Evolutionary conservation across 2,888 invertebrate genomes (phyloP), one percentile per base, ranked within the genome.

Genomic region (Belgica antarctica): DNA sequence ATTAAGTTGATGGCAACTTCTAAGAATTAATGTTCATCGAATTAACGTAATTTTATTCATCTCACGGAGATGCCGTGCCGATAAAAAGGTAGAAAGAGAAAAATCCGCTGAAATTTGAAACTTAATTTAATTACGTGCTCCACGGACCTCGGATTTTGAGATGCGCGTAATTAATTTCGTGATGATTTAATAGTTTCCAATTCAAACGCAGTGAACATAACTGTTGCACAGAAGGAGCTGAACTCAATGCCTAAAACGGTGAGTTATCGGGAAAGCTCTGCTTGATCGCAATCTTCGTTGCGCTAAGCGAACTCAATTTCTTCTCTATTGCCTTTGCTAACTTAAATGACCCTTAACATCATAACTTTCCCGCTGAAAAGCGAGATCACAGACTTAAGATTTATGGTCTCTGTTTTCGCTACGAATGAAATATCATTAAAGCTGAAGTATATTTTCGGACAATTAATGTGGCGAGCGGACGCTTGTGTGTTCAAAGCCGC

Each of bases 261-360:
- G 65, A 65, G 27, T 65, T 65, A 65, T 65, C 25, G 57, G 59
- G 59, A 59, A 59, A 41, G 41, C 41, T 41, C 15, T 41, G n/a
- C 41, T 41, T 19, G 34, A 68, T 68, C 28, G 34, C 31, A 31
- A 68, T 68, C 52, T 10, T 25, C 19, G 8, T 10, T 10, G 31
- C 22, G 34, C 57, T 68, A 57, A 68, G 57, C 57, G 7, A 68
- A 57, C 34, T 68, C 47, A 66, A 66, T 66, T 66, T 66, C 52
- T 57, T 12, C 57, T 68, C 15, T n/a, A n/a, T n/a, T n/a, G n/a
- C 25, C 34, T 31, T 34, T 41, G 8, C 57, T 27, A 34, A 62
- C 22, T 57, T 57, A 68, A 68, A 68, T 68, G 68, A 68, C 68
- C 68, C 68, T 68, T 68, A 52, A 68, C 68, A 52, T 68, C 68